A percentile compares a stretch with the other conserved stretches of the same genome.
Evolutionary conservation across 1,140 invertebrate species (phyloP).

Genomic region (Drosophila aff.): DNA sequence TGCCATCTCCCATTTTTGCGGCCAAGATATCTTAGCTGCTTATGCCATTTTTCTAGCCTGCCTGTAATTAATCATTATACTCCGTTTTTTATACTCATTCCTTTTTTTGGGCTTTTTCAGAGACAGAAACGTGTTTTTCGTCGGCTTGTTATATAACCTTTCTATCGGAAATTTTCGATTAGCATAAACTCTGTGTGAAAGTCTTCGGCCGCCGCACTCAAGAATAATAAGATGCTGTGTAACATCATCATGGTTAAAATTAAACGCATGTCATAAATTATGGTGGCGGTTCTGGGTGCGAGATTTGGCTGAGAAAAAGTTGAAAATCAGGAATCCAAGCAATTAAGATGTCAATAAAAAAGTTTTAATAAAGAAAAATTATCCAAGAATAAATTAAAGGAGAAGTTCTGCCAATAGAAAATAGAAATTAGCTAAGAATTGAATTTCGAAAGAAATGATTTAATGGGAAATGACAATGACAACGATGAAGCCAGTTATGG

Average conservation of each 20-base stretch:
- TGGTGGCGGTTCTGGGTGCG: constrained; percentile 13
- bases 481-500: not conserved
- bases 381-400: constrained; percentile 40
- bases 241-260: constrained; percentile 75
- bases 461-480: not conserved
- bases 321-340: constrained; percentile 43
- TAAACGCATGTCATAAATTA: constrained; percentile 60
- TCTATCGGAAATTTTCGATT: constrained; percentile 49
- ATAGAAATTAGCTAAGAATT: constrained; percentile 45
- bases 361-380: constrained; percentile 49
- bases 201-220: constrained; percentile 29
- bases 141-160: constrained; percentile 68
- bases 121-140: constrained; percentile 57
- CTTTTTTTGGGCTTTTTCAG: constrained; percentile 38
- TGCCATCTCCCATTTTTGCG: constrained; percentile 36
- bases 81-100: constrained; percentile 23
- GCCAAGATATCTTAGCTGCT: constrained; percentile 57
- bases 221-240: constrained; percentile 40
- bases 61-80: constrained; percentile 73
- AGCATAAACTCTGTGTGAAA: constrained; percentile 53
- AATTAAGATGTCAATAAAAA: constrained; percentile 46
- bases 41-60: constrained; percentile 72
- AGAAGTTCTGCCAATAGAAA: constrained; percentile 34
- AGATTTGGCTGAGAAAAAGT: constrained; percentile 27
- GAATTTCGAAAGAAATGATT: constrained; percentile 24